Base-by-base conservation (phyloP, 2,888 invertebrate species). In the Lasioglossum marginatum region DNA sequence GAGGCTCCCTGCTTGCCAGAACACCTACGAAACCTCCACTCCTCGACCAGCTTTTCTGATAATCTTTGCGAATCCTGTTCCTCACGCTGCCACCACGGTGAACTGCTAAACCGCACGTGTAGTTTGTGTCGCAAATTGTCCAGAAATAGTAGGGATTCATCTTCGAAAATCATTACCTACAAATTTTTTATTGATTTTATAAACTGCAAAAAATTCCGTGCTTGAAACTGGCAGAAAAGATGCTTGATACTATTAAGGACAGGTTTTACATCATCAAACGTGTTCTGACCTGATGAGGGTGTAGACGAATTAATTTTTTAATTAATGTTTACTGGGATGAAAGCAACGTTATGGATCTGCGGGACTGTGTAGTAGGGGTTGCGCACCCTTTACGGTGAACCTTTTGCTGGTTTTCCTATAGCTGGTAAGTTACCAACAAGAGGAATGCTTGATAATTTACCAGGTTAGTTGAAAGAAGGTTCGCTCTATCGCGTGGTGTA, bases 11-110 rank as follows among this genome's bases (percentile, higher is more conserved):
- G 43, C 73, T 74, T 79, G n/a, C 57, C 79, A 86, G 77, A 81
- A 87, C 87, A 85, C 80, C 87, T 85, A 85, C 68, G 75, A 77
- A 60, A 52, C 75, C 66, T 86, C 70, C 70, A 81, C 83, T 81
- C 66, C 52, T 72, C 72, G 63, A 16, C 34, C n/a, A 23, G 27
- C 34, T 83, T 81, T 76, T 75, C 77, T 75, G 79, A 43, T 86
- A 80, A 87, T 86, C 86, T 86, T 57, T 79, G 77, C 82, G 77
- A 82, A 75, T 68, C 80, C 66, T 45, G 78, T 63, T 66, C 31
- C 57, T 45, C n/a, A 40, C 70, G 57, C 66, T 14, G n/a, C 4
- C 23, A 34, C 16, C 14, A 76, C 14, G 71, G 45, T 77, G 66
- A 76, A 19, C 57, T n/a, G 12, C 8, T 27, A n/a, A 37, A 70